Evolutionary conservation across 2,797 vertebrate species (phyloP).

Genomic region (Semaprochilodus insignis): DNA sequence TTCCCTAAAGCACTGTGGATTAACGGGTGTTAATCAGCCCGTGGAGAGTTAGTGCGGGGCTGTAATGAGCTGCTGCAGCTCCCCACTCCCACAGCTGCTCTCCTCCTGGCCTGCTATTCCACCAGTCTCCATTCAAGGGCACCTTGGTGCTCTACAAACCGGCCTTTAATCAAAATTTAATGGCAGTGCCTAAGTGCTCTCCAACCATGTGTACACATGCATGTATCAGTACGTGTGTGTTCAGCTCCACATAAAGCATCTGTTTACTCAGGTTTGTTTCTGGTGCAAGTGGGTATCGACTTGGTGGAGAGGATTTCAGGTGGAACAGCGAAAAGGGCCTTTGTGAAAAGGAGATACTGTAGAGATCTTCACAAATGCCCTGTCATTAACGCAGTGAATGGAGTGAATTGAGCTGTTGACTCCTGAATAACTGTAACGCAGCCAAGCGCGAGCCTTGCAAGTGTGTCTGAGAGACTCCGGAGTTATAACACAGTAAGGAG

Average conservation of each 20-base stretch:
- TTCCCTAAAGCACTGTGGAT: background rate
- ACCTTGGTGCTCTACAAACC: background rate
- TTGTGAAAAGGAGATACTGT: background rate
- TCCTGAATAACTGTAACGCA: background rate
- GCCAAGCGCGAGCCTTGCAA: background rate
- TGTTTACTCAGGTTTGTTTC: too few relatives aligned
- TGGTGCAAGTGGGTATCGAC: too few relatives aligned
- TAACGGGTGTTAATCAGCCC: slow-evolving; percentile 44
- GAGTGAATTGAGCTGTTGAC: background rate
- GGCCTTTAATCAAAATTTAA: slow-evolving; percentile 13
- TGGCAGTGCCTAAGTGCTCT: background rate
- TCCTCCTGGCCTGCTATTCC: background rate
- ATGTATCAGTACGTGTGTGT: background rate
- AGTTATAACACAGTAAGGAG: background rate
- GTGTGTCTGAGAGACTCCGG: background rate
- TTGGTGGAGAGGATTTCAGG: background rate
- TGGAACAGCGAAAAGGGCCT: background rate
- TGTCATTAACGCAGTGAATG: background rate
- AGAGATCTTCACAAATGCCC: background rate
- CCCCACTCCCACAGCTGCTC: background rate
- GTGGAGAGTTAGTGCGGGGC: slow-evolving; percentile 11
- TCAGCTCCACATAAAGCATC: background rate
- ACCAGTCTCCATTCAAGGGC: slow-evolving; percentile 10
- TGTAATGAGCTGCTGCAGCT: slow-evolving; percentile 38
- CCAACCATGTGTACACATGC: background rate